Conservation (phyloP, 92 coral and sea anemone genomes). For the Porites divaricata region DNA sequence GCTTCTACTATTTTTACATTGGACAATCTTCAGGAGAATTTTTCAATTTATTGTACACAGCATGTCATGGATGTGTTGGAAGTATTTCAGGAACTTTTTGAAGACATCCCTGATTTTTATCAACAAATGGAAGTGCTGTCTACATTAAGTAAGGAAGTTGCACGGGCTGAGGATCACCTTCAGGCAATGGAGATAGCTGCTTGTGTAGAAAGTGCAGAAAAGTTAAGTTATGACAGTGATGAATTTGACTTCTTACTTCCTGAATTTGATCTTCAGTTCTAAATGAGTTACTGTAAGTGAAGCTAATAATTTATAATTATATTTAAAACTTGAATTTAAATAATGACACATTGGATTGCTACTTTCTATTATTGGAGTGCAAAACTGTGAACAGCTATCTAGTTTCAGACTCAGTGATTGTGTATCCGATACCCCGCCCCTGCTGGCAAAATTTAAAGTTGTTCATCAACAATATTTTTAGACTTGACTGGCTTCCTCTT, state of each 20-base stretch:
- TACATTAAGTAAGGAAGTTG: background rate
- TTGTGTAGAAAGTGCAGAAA: background rate
- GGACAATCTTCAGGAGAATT: constrained; percentile 1
- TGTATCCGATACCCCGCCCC: too few relatives aligned
- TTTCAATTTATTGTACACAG: too few relatives aligned
- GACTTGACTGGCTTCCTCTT: too few relatives aligned
- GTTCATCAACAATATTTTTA: too few relatives aligned
- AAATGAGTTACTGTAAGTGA: too few relatives aligned
- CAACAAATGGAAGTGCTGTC: background rate
- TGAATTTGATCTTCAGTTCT: background rate
- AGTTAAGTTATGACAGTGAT: background rate
- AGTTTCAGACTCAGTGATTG: too few relatives aligned
- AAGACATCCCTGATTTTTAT: constrained; percentile 1
- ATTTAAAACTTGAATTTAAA: too few relatives aligned
- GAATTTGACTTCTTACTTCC: background rate
- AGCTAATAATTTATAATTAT: too few relatives aligned
- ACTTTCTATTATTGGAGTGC: too few relatives aligned
- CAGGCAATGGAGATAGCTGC: constrained; percentile 4
- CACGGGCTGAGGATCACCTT: background rate
- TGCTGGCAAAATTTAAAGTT: too few relatives aligned
- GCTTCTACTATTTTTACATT: constrained; percentile 23
- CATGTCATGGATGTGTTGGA: background rate
- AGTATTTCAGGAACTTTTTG: constrained; percentile 21
- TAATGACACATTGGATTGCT: too few relatives aligned
- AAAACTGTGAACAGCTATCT: too few relatives aligned